Percentiles rank a stretch among this genome's conserved stretches.
Evolutionary conservation across 2,113 vertebrate species (phyloP).

Genomic region (Takifugu flavidus): DNA sequence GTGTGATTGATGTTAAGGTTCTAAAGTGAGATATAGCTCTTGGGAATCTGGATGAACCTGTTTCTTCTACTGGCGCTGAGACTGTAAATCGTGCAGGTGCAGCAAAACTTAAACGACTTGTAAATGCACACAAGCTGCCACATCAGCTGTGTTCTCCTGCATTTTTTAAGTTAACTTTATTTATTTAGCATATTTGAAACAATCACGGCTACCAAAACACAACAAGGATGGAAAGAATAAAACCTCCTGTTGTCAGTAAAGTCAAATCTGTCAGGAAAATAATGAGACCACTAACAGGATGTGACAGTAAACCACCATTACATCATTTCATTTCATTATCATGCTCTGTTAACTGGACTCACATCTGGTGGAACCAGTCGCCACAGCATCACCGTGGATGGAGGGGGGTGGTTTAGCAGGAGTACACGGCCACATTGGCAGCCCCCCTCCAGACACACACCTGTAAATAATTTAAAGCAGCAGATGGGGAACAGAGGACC

Average conservation of each 20-base stretch:
- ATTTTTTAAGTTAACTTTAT: too few relatives aligned
- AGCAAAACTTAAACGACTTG: conserved; percentile 7
- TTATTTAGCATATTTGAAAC: too few relatives aligned
- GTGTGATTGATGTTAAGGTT: conserved; percentile 7
- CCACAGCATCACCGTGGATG: conserved; percentile 21
- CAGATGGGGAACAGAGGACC: conserved; percentile 41
- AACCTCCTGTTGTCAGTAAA: too few relatives aligned
- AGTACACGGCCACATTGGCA: conserved; percentile 19
- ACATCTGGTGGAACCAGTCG: neutral
- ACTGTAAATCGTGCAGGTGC: conserved; percentile 20
- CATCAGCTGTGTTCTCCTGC: too few relatives aligned
- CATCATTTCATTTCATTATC: conserved; percentile 19
- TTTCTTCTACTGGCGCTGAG: conserved; percentile 4
- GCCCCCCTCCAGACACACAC: conserved; percentile 24
- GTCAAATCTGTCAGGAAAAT: too few relatives aligned
- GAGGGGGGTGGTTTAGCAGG: conserved; percentile 29
- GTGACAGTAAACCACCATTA: conserved; percentile 18
- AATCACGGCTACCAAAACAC: too few relatives aligned
- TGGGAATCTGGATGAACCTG: conserved; percentile 37
- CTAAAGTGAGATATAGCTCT: conserved; percentile 14
- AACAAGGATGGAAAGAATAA: too few relatives aligned
- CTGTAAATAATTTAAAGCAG: conserved; percentile 69
- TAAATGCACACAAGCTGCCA: conserved; percentile 15
- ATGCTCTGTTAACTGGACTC: conserved; percentile 13
- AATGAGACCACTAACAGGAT: too few relatives aligned